A percentile compares a stretch with the other conserved stretches of the same genome.
These are phyloP conservation scores for Clarias gariepinus DNA, from an alignment of 2,113 vertebrate species.

Conservation along the genomic window DNA sequence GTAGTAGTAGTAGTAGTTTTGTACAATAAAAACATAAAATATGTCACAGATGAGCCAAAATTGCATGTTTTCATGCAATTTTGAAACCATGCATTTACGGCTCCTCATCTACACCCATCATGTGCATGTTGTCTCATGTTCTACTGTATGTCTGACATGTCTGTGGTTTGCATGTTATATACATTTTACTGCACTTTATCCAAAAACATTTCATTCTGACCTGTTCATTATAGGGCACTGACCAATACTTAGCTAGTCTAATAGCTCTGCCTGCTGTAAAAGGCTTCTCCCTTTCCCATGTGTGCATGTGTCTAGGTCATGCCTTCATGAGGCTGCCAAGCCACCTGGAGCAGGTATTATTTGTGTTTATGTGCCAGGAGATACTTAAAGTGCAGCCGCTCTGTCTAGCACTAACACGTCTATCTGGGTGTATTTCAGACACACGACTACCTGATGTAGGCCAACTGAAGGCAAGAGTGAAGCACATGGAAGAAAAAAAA, in stretches of 20 bases:
- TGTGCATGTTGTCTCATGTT: background rate
- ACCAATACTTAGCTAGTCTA: background rate
- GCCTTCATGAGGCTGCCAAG: constrained; percentile 41
- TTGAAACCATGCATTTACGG: background rate
- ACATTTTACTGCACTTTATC: background rate
- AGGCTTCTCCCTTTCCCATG: background rate
- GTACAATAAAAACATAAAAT: too few relatives aligned
- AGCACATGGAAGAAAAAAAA: background rate
- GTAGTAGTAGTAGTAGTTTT: too few relatives aligned
- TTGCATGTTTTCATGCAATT: too few relatives aligned
- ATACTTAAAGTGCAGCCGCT: constrained; percentile 61
- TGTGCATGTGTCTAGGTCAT: background rate
- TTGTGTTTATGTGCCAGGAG: constrained; percentile 64
- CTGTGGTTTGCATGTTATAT: background rate
- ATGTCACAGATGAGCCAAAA: background rate
- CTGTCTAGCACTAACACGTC: constrained; percentile 69
- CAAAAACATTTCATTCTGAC: background rate
- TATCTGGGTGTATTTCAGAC: constrained; percentile 60
- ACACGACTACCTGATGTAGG: constrained; percentile 26
- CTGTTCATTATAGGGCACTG: constrained; percentile 41
- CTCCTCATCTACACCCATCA: background rate
- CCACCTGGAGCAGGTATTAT: constrained; percentile 69
- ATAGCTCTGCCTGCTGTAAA: background rate
- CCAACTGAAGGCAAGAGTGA: background rate
- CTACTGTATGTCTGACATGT: background rate